These are phyloP conservation scores for Struthio camelus DNA, from an alignment of 2,113 vertebrate species.

Conservation along the genomic window DNA sequence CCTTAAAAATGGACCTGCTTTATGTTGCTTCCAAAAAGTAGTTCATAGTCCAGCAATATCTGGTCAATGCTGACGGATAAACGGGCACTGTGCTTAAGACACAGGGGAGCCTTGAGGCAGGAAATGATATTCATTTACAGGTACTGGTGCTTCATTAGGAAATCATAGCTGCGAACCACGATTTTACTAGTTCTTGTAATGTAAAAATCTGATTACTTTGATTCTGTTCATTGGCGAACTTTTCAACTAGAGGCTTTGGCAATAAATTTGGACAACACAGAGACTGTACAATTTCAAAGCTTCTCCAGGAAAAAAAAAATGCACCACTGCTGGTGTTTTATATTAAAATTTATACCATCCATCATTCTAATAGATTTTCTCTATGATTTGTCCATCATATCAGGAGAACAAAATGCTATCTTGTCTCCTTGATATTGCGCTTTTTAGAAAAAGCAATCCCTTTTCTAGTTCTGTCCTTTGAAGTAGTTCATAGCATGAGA, in stretches of 20 bases:
- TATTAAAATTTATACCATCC: conserved; percentile 74
- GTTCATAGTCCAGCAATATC: conserved; percentile 24
- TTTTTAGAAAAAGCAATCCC: conserved; percentile 33
- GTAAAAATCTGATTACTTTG: conserved; percentile 68
- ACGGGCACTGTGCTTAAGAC: conserved; percentile 7
- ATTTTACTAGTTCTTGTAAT: conserved; percentile 61
- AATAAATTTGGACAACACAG: conserved; percentile 65
- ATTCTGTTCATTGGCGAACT: conserved; percentile 49
- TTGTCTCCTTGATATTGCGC: conserved; percentile 68
- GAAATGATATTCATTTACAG: conserved; percentile 57
- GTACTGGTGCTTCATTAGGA: conserved; percentile 51
- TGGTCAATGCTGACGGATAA: conserved; percentile 34
- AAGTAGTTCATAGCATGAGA: conserved; percentile 69
- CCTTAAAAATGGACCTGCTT: background rate
- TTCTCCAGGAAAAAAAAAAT: conserved; percentile 56
- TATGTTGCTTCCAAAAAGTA: conserved; percentile 11
- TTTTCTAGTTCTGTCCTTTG: conserved; percentile 66
- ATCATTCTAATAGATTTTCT: conserved; percentile 69
- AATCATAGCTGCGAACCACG: conserved; percentile 58
- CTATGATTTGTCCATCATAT: conserved; percentile 70
- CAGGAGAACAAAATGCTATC: conserved; percentile 68
- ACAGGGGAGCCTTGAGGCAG: conserved; percentile 33
- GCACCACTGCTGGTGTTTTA: conserved; percentile 44
- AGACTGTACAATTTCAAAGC: conserved; percentile 65
- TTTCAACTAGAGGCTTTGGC: conserved; percentile 56